Conservation (phyloP, 2,113 vertebrate genomes). For the Pipra filicauda region DNA sequence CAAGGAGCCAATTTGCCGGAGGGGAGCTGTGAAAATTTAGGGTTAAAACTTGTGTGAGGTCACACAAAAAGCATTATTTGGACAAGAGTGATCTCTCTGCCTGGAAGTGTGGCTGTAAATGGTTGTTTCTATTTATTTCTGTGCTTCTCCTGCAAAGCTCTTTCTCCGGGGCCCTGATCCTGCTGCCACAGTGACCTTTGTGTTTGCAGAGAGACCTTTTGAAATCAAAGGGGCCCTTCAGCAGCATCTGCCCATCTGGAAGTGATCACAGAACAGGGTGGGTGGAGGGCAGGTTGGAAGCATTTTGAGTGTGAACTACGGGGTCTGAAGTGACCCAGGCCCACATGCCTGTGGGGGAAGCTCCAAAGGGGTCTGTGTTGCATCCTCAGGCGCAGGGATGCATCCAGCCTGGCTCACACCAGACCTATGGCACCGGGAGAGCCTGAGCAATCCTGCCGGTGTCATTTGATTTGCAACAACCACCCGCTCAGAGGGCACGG, state of each 20-base stretch:
- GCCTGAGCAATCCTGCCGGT: rapidly evolving
- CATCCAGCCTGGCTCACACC: rapidly evolving
- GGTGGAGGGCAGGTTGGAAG: neutral
- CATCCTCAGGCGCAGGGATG: neutral
- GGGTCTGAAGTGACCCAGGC: neutral
- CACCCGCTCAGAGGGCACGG: rapidly evolving
- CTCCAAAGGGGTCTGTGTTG: rapidly evolving
- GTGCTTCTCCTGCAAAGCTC: neutral
- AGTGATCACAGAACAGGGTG: neutral
- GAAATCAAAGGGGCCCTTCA: conserved; percentile 52
- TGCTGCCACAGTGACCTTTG: conserved; percentile 44
- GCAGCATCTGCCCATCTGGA: conserved; percentile 46
- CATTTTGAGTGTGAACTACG: neutral
- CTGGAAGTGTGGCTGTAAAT: neutral
- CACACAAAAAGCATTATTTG: neutral
- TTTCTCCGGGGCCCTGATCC: neutral
- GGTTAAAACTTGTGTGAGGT: neutral
- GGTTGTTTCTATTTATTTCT: neutral
- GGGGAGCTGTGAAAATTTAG: neutral
- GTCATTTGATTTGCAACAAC: rapidly evolving
- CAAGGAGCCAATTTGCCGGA: neutral
- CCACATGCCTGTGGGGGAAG: neutral
- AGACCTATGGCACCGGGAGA: rapidly evolving
- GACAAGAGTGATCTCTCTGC: neutral
- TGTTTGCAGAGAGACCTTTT: conserved; percentile 39